These are phyloP conservation scores for Acanthaster planci DNA, from an alignment of 35 echinoderm and acorn worm genomes.

Conservation along the genomic window DNA sequence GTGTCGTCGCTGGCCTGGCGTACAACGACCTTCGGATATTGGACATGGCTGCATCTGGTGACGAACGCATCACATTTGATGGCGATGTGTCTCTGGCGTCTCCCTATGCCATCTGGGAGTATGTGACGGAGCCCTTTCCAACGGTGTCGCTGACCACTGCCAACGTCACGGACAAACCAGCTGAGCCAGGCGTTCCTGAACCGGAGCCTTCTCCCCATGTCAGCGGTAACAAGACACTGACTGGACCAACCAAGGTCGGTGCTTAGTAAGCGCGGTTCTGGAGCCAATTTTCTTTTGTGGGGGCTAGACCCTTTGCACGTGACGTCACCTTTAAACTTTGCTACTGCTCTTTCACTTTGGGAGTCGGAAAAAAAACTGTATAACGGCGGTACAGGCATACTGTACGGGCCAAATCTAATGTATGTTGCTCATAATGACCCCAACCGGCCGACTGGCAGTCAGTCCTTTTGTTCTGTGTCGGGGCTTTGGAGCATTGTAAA, in stretches of 20 bases:
- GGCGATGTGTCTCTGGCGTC: conserved; percentile 52
- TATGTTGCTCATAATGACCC: too few species aligned
- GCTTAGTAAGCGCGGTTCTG: not conserved
- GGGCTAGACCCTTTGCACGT: too few species aligned
- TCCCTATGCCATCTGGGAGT: not conserved
- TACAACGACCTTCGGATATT: conserved; percentile 75
- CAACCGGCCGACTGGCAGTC: too few species aligned
- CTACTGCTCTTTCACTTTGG: not conserved
- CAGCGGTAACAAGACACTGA: conserved; percentile 17
- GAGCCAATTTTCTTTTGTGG: too few species aligned
- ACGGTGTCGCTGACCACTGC: conserved; percentile 4
- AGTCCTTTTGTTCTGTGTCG: too few species aligned
- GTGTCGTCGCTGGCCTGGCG: conserved; percentile 63
- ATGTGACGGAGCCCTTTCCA: conserved; percentile 29
- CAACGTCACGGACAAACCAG: conserved; percentile 30
- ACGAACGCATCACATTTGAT: conserved; percentile 48
- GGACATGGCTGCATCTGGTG: conserved; percentile 66
- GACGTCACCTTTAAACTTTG: not conserved
- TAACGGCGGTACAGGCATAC: too few species aligned
- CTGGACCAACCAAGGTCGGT: conserved; percentile 53
- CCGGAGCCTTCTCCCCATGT: conserved; percentile 8
- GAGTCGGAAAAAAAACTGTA: not conserved
- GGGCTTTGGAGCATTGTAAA: too few species aligned
- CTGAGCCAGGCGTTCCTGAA: not conserved
- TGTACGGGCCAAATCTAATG: too few species aligned